These are phyloP conservation scores for Scolopax bukidnonensis DNA, from an alignment of 2,797 vertebrate genomes.

Conservation along the genomic window DNA sequence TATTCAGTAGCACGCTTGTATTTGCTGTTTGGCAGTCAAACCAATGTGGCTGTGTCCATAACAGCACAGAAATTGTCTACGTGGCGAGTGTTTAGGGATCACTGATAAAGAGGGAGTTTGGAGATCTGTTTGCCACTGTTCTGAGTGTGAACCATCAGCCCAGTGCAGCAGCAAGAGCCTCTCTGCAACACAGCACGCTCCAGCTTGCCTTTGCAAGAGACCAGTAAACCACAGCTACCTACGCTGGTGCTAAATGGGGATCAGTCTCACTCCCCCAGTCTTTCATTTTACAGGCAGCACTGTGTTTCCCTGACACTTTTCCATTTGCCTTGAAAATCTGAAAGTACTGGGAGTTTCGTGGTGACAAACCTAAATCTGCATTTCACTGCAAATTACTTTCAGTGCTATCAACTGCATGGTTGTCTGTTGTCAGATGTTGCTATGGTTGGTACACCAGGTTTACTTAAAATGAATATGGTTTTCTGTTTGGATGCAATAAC, in stretches of 20 bases:
- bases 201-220: background rate
- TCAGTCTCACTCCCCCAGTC: background rate
- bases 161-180: background rate
- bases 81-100: background rate
- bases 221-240: background rate
- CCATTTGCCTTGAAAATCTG: background rate
- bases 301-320: background rate
- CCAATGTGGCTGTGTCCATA: rapidly evolving
- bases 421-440: background rate
- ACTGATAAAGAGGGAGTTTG: background rate
- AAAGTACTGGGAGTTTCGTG: rapidly evolving
- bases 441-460: background rate
- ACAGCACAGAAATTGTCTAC: background rate
- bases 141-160: background rate
- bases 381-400: background rate
- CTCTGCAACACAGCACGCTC: rapidly evolving
- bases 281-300: background rate
- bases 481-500: background rate
- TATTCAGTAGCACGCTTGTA: background rate
- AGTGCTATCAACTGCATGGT: background rate
- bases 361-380: background rate
- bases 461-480: background rate
- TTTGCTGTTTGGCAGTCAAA: background rate
- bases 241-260: background rate
- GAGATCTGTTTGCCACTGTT: background rate